phyloP scores from a whole-genome alignment of 1,140 invertebrate genomes.

The Lordiphosa collinella region DNA sequence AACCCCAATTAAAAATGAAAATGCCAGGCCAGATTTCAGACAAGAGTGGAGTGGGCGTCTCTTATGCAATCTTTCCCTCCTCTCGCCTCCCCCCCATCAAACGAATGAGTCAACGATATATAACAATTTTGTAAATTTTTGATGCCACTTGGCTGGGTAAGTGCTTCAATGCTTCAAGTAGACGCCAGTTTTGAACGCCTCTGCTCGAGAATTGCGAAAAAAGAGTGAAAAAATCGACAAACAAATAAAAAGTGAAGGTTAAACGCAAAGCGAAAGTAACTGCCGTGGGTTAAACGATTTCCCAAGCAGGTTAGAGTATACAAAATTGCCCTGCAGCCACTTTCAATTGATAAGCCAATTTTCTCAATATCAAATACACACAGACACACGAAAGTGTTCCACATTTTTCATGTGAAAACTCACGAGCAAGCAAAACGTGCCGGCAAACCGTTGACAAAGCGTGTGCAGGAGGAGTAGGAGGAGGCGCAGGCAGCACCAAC shows the following conservation, averaged over 20 bases:
- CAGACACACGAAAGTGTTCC: constrained; percentile 15
- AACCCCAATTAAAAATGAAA: constrained; percentile 63
- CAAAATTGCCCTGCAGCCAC: constrained; percentile 38
- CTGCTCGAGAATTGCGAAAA: constrained; percentile 42
- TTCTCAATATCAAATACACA: constrained; percentile 38
- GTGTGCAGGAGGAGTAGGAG: constrained; percentile 3
- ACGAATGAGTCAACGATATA: constrained; percentile 8
- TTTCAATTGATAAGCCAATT: constrained; percentile 69
- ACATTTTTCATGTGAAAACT: constrained; percentile 67
- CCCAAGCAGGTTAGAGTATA: constrained; percentile 33
- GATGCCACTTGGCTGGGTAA: constrained; percentile 13
- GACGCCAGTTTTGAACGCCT: constrained; percentile 44
- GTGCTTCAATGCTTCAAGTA: constrained; percentile 49
- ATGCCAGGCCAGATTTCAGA: constrained; percentile 4
- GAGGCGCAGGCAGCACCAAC: constrained; percentile 6
- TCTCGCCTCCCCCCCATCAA: not conserved
- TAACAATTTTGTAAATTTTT: constrained; percentile 2
- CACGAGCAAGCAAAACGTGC: constrained; percentile 30
- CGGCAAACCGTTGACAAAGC: constrained; percentile 36
- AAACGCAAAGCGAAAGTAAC: constrained; percentile 62
- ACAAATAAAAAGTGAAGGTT: constrained; percentile 63
- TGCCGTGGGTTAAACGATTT: constrained; percentile 39
- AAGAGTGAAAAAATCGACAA: constrained; percentile 7
- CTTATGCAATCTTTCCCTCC: constrained; percentile 2
- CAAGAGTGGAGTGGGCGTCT: constrained; percentile 7